Evolutionary conservation across 1,140 invertebrate genomes (phyloP).

Genomic region (Galendromus occidentalis): DNA sequence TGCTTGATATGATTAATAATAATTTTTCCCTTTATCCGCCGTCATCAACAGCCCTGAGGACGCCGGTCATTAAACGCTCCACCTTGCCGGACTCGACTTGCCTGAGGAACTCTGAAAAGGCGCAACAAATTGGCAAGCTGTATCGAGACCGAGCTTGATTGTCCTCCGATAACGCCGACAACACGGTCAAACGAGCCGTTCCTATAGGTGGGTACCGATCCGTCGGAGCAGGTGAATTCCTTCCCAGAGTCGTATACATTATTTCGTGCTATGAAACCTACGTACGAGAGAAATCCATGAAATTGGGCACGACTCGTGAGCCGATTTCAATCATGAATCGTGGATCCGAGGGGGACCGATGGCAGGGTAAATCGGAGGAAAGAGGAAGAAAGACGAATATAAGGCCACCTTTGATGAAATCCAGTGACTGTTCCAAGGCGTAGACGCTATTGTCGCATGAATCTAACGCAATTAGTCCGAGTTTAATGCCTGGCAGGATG

Average conservation of each 20-base stretch:
- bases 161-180: conserved; percentile 35
- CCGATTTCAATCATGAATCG: too few species aligned
- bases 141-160: conserved; percentile 36
- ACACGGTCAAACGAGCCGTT: conserved; percentile 32
- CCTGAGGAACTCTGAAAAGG: conserved; percentile 35
- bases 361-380: background rate
- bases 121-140: conserved; percentile 37
- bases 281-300: too few species aligned
- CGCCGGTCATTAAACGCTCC: too few species aligned
- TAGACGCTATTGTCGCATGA: conserved; percentile 33
- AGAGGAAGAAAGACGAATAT: conserved; percentile 7
- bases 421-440: conserved; percentile 33
- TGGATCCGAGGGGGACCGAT: too few species aligned
- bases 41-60: too few species aligned
- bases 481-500: conserved; percentile 32
- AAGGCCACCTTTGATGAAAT: conserved; percentile 34
- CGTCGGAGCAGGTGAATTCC: conserved; percentile 32
- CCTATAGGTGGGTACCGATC: conserved; percentile 28
- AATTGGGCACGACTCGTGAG: too few species aligned
- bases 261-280: conserved; percentile 34
- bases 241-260: conserved; percentile 28
- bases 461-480: conserved; percentile 35
- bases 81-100: conserved; percentile 13
- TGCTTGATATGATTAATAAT: too few species aligned
- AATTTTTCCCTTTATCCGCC: too few species aligned